phyloP scores from a whole-genome alignment of 30 jellyfish, hydroid and myxozoan genomes.

The Pelagia noctiluca region DNA sequence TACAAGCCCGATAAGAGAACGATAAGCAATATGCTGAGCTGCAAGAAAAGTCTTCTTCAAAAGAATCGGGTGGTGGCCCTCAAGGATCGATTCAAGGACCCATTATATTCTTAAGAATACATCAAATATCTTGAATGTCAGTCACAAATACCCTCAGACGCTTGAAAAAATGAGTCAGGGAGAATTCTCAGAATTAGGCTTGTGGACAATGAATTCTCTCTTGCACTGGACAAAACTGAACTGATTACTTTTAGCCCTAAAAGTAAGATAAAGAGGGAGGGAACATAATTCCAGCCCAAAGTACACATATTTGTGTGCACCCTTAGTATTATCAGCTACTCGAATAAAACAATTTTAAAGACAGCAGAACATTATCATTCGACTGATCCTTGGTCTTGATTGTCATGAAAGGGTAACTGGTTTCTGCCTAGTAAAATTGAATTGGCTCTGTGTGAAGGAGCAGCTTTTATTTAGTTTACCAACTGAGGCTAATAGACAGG shows the following conservation, averaged over 20 bases:
- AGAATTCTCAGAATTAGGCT: conserved; percentile 52
- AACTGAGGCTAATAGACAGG: conserved; percentile 9
- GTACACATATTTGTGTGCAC: no score
- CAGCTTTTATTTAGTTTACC: conserved; percentile 45
- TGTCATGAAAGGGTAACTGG: conserved; percentile 29
- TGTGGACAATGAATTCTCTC: conserved; percentile 58
- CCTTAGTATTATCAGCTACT: conserved; percentile 55
- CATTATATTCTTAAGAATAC: conserved; percentile 39
- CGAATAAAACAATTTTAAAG: conserved; percentile 44
- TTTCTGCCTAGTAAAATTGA: conserved; percentile 40
- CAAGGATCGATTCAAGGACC: conserved; percentile 71
- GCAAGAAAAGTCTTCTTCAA: conserved; percentile 63
- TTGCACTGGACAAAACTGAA: conserved; percentile 64
- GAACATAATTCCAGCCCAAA: no score
- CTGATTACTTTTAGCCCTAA: conserved; percentile 53
- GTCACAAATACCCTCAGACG: conserved; percentile 62
- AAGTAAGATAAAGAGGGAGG: conserved; percentile 60
- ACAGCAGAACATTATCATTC: conserved; percentile 50
- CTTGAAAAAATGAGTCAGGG: conserved; percentile 49
- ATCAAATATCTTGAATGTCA: conserved; percentile 40
- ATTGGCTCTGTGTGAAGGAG: conserved; percentile 54
- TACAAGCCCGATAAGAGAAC: conserved; percentile 47
- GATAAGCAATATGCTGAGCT: conserved; percentile 40
- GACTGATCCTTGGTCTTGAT: conserved; percentile 42
- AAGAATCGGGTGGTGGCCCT: conserved; percentile 62